phyloP scores from a whole-genome alignment of 2,113 vertebrate genomes.

The Microtus oregoni region DNA sequence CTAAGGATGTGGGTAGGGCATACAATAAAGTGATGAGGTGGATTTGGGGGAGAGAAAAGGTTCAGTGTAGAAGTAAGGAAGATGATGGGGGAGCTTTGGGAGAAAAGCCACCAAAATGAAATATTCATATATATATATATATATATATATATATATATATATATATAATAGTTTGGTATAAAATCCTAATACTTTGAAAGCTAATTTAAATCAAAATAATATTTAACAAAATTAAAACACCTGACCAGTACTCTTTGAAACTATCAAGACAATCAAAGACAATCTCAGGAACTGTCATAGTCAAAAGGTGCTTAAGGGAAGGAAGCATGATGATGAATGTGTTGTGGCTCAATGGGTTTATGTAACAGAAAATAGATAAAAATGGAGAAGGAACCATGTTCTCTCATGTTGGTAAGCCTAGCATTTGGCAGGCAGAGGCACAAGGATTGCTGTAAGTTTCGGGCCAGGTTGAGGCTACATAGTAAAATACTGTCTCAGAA shows the following conservation, averaged over 20 bases:
- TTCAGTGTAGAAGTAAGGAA: not conserved
- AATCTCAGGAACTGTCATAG: not conserved
- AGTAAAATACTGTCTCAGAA: not conserved
- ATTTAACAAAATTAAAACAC: not conserved
- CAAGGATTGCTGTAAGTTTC: not conserved
- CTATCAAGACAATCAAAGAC: not conserved
- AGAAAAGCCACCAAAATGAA: not conserved
- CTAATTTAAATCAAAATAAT: not conserved
- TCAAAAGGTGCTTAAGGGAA: not conserved
- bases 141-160: too few species aligned
- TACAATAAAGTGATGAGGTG: not conserved
- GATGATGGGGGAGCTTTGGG: not conserved
- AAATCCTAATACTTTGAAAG: not conserved
- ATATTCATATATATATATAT: not conserved
- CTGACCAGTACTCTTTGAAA: not conserved
- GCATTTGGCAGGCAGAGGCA: not conserved
- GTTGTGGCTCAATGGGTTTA: not conserved
- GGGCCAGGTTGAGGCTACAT: not conserved
- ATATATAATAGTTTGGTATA: too few species aligned
- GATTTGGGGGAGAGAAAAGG: not conserved
- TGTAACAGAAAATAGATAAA: not conserved
- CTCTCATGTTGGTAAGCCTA: not conserved
- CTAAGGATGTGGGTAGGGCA: not conserved
- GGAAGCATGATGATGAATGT: not conserved
- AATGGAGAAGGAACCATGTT: not conserved